phyloP scores from a whole-genome alignment of 1,140 invertebrate genomes.

The Tetramorium simillimum region DNA sequence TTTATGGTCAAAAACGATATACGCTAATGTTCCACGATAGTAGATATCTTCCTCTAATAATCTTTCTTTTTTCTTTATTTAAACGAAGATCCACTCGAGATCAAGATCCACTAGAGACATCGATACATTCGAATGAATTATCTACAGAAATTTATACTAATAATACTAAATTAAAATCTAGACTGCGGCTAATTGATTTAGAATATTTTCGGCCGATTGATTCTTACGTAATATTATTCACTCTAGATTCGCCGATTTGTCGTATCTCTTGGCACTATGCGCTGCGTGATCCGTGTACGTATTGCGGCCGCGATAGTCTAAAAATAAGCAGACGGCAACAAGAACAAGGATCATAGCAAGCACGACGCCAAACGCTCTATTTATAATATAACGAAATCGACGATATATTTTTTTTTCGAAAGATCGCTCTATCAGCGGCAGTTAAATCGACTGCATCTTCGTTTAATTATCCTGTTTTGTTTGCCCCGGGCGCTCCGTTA shows the following conservation, averaged over 20 bases:
- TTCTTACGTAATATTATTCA: slow-evolving; percentile 36
- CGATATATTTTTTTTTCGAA: slow-evolving; percentile 1
- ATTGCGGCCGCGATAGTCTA: slow-evolving; percentile 15
- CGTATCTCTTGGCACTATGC: slow-evolving; percentile 1
- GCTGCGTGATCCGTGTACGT: background rate
- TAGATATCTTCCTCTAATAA: background rate
- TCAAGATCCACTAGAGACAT: background rate
- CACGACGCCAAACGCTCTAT: slow-evolving; percentile 14
- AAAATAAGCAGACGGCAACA: slow-evolving; percentile 38
- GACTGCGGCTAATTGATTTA: background rate
- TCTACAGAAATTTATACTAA: background rate
- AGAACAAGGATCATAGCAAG: slow-evolving; percentile 37
- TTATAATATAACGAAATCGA: background rate
- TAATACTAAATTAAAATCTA: slow-evolving; percentile 37
- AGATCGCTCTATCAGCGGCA: background rate
- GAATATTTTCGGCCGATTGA: background rate
- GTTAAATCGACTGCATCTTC: slow-evolving; percentile 23
- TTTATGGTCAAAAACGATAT: background rate
- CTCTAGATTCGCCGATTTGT: background rate
- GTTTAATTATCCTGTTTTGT: background rate
- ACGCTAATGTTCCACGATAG: slow-evolving; percentile 5
- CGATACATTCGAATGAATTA: background rate
- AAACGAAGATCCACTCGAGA: slow-evolving; percentile 39
- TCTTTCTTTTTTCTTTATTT: background rate
- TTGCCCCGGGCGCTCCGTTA: background rate